A percentile compares a stretch with the other conserved stretches of the same genome.
These are phyloP conservation scores for Papilio demoleus DNA, from an alignment of 2,888 invertebrate genomes.

Conservation along the genomic window DNA sequence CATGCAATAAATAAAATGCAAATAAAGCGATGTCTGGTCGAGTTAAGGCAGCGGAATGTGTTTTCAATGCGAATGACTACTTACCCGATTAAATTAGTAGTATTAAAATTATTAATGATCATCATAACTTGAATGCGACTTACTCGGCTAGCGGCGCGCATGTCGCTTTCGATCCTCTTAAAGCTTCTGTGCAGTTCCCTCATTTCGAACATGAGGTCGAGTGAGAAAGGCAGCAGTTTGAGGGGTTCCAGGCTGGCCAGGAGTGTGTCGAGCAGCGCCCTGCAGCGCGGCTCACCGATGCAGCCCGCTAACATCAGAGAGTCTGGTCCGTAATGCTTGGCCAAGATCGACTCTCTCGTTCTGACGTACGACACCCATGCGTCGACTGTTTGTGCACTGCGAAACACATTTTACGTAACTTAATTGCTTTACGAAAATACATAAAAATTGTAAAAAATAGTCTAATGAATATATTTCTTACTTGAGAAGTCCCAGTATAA, in stretches of 20 bases:
- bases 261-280: slow-evolving; percentile 88
- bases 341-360: slow-evolving; percentile 91
- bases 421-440: background rate
- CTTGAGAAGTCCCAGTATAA: slow-evolving; percentile 94
- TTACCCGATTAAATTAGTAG: slow-evolving; percentile 43
- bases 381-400: slow-evolving; percentile 92
- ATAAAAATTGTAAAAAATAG: too few relatives aligned
- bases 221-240: slow-evolving; percentile 90
- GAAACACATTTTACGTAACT: slow-evolving; percentile 25
- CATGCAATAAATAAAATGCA: slow-evolving; percentile 83
- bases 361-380: slow-evolving; percentile 95
- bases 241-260: slow-evolving; percentile 91
- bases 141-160: slow-evolving; percentile 80
- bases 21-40: slow-evolving; percentile 77
- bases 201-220: slow-evolving; percentile 92
- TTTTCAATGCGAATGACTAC: slow-evolving; percentile 58
- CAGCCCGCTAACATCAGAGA: slow-evolving; percentile 88
- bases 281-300: slow-evolving; percentile 80
- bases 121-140: slow-evolving; percentile 48
- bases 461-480: slow-evolving; percentile 69
- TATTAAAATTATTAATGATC: slow-evolving; percentile 41
- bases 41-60: slow-evolving; percentile 58
- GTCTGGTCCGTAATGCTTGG: slow-evolving; percentile 90
- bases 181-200: slow-evolving; percentile 90
- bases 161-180: slow-evolving; percentile 85